Conservation (phyloP, 2,888 invertebrate genomes). For the Apeira syringaria region DNA sequence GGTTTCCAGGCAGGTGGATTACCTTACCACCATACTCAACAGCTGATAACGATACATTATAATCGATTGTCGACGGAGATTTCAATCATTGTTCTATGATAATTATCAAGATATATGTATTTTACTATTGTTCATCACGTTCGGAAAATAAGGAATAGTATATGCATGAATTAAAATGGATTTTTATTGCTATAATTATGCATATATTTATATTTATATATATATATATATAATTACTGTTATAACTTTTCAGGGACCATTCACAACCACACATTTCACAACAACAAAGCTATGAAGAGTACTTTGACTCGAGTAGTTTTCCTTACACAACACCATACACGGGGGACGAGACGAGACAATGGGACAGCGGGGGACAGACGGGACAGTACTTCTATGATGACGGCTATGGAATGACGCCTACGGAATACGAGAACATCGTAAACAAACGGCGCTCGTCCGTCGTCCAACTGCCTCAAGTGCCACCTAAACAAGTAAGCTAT, state of each 20-base stretch:
- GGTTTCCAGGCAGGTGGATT: too few species aligned
- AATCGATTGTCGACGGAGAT: too few species aligned
- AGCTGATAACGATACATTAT: too few species aligned
- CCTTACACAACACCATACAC: slow-evolving; percentile 83
- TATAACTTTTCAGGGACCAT: slow-evolving; percentile 68
- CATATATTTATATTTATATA: too few species aligned
- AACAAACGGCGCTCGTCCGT: slow-evolving; percentile 81
- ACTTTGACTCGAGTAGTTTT: slow-evolving; percentile 85
- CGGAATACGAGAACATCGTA: slow-evolving; percentile 82
- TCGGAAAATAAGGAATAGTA: too few species aligned
- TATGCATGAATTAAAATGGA: too few species aligned
- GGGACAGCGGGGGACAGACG: slow-evolving; percentile 88
- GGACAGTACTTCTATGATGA: slow-evolving; percentile 80
- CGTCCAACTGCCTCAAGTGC: slow-evolving; percentile 78
- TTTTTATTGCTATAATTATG: too few species aligned
- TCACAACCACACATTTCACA: slow-evolving; percentile 73
- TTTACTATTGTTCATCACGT: too few species aligned
- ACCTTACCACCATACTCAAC: too few species aligned
- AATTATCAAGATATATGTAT: too few species aligned
- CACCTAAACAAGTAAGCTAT: slow-evolving; percentile 53
- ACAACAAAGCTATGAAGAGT: slow-evolving; percentile 85
- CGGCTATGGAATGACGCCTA: slow-evolving; percentile 71
- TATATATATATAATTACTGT: too few species aligned
- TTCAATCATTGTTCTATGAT: too few species aligned
- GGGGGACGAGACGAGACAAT: slow-evolving; percentile 87